phyloP scores from a whole-genome alignment of 2,888 invertebrate genomes.

The Papilio protenor region DNA sequence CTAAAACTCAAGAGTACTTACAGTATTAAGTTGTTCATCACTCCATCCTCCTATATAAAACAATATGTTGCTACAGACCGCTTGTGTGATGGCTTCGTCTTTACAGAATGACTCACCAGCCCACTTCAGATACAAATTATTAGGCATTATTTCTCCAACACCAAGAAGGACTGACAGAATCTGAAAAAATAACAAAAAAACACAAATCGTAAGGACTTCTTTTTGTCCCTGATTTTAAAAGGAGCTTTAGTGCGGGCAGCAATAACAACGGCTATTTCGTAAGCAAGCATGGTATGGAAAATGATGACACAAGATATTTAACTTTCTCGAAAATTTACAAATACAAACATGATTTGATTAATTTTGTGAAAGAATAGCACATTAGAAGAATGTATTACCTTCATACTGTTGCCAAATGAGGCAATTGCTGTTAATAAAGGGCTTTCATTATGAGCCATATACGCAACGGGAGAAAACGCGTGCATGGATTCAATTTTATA shows the following conservation, averaged over 20 bases:
- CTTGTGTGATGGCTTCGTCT: conserved; percentile 76
- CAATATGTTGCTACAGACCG: conserved; percentile 85
- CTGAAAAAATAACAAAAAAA: background rate
- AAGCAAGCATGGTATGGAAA: background rate
- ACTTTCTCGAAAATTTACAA: background rate
- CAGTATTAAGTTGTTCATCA: conserved; percentile 76
- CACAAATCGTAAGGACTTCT: background rate
- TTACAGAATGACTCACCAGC: conserved; percentile 78
- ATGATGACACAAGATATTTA: too few relatives aligned
- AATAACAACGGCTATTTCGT: background rate
- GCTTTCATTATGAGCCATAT: conserved; percentile 81
- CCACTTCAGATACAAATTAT: conserved; percentile 70
- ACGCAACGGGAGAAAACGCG: conserved; percentile 89
- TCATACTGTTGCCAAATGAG: conserved; percentile 67
- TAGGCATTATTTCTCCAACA: conserved; percentile 85
- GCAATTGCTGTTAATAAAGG: conserved; percentile 69
- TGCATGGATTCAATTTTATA: conserved; percentile 86
- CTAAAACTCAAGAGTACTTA: conserved; percentile 63
- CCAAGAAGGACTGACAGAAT: conserved; percentile 66
- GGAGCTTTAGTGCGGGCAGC: background rate
- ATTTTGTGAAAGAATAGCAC: background rate
- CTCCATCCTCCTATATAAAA: conserved; percentile 85
- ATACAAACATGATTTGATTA: background rate
- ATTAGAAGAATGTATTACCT: conserved; percentile 57
- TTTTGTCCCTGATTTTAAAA: background rate